These are phyloP conservation scores for Neopipo cinnamomea DNA, from an alignment of 2,113 vertebrate genomes.

Conservation along the genomic window DNA sequence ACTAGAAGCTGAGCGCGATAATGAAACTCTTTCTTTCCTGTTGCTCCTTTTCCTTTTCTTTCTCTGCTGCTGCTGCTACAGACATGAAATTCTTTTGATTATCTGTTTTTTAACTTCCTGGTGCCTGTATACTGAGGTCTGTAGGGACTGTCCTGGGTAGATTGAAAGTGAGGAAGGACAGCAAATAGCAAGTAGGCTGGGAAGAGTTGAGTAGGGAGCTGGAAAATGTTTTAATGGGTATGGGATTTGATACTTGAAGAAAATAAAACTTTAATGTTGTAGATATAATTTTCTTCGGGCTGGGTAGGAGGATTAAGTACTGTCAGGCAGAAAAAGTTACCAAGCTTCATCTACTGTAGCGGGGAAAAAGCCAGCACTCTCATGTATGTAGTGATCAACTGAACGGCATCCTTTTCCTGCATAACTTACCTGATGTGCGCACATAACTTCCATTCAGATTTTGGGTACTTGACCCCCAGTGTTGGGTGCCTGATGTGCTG, in stretches of 20 bases:
- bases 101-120: background rate
- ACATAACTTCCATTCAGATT: background rate
- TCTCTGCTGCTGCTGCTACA: background rate
- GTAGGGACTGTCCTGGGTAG: background rate
- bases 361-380: background rate
- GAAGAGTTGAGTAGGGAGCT: background rate
- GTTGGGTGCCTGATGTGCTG: background rate
- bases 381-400: background rate
- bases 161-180: background rate
- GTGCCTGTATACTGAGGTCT: background rate
- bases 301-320: background rate
- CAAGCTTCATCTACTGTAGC: background rate
- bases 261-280: slow-evolving; percentile 22
- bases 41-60: background rate
- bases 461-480: background rate
- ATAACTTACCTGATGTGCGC: background rate
- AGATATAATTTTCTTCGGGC: background rate
- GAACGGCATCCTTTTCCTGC: background rate
- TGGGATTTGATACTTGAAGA: slow-evolving; percentile 10
- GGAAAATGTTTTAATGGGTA: slow-evolving; percentile 19
- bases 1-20: background rate
- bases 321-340: background rate
- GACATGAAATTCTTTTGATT: background rate
- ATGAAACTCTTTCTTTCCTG: background rate
- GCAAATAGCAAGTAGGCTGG: background rate